These are phyloP conservation scores for Coracias cyanogaster DNA, from an alignment of 2,797 vertebrate species.

Conservation along the genomic window DNA sequence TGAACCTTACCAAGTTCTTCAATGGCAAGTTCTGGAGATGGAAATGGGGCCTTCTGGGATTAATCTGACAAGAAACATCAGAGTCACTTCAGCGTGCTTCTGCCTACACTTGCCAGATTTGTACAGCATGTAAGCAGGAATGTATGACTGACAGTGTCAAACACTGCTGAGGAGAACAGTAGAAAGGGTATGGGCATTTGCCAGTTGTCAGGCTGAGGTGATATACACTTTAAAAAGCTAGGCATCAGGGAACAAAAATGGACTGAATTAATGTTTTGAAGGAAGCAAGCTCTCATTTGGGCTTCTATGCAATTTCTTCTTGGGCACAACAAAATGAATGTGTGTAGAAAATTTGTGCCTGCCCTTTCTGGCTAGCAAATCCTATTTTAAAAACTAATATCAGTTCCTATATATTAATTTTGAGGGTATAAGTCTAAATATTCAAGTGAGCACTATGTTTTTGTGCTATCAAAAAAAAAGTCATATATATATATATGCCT, in stretches of 20 bases:
- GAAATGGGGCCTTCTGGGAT: constrained; percentile 4
- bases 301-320: background rate
- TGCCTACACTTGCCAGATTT: constrained; percentile 32
- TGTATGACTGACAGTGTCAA: constrained; percentile 23
- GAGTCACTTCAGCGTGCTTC: background rate
- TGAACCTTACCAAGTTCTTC: background rate
- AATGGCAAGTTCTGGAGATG: background rate
- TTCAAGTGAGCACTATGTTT: background rate
- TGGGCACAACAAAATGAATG: background rate
- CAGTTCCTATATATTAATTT: background rate
- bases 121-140: background rate
- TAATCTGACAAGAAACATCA: constrained; percentile 50
- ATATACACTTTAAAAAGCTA: background rate
- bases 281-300: background rate
- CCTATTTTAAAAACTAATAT: background rate
- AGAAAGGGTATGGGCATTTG: constrained; percentile 14
- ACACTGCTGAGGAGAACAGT: background rate
- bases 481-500: background rate
- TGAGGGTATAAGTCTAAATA: background rate
- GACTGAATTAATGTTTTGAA: background rate
- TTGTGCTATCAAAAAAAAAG: background rate
- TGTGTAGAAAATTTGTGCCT: background rate
- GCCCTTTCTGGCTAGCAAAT: background rate
- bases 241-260: background rate
- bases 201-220: constrained; percentile 3